Conservation (phyloP, 2,888 invertebrate genomes). For the Artemia sinica region DNA sequence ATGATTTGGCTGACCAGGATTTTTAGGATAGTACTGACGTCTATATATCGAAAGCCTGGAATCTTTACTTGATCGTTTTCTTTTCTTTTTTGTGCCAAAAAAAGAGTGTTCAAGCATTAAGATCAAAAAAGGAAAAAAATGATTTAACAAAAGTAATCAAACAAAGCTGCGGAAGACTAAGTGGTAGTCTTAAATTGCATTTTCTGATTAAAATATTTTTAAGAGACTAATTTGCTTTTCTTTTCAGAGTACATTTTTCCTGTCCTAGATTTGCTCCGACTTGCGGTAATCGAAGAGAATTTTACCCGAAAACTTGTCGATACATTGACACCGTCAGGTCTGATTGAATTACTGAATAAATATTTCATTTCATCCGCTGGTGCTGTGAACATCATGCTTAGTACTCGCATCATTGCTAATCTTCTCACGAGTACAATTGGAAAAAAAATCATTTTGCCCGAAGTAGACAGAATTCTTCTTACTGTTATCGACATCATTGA, state of each 20-base stretch:
- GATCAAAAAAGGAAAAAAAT: too few species aligned
- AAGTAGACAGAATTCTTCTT: slow-evolving; percentile 40
- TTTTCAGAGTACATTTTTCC: slow-evolving; percentile 59
- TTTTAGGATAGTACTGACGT: too few species aligned
- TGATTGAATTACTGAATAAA: slow-evolving; percentile 28
- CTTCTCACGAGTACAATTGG: slow-evolving; percentile 36
- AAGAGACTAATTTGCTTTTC: slow-evolving; percentile 20
- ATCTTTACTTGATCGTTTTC: too few species aligned
- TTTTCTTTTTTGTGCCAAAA: too few species aligned
- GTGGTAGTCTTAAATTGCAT: too few species aligned
- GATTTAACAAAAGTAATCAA: too few species aligned
- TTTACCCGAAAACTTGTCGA: slow-evolving; percentile 34
- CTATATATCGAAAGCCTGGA: too few species aligned
- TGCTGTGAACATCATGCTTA: slow-evolving; percentile 56
- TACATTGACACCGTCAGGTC: slow-evolving; percentile 29
- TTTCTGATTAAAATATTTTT: too few species aligned
- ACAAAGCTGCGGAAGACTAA: too few species aligned
- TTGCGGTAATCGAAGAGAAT: slow-evolving; percentile 36
- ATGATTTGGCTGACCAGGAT: too few species aligned
- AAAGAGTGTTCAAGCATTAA: too few species aligned
- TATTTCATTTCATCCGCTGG: slow-evolving; percentile 36
- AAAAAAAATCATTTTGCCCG: slow-evolving; percentile 40
- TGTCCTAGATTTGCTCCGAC: slow-evolving; percentile 63
- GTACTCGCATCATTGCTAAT: slow-evolving; percentile 30
- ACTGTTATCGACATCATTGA: slow-evolving; percentile 36